Percentiles rank a stretch among this genome's conserved stretches.
Conservation (phyloP, 2,797 vertebrate genomes). For the Oreonectes daqikongensis region DNA sequence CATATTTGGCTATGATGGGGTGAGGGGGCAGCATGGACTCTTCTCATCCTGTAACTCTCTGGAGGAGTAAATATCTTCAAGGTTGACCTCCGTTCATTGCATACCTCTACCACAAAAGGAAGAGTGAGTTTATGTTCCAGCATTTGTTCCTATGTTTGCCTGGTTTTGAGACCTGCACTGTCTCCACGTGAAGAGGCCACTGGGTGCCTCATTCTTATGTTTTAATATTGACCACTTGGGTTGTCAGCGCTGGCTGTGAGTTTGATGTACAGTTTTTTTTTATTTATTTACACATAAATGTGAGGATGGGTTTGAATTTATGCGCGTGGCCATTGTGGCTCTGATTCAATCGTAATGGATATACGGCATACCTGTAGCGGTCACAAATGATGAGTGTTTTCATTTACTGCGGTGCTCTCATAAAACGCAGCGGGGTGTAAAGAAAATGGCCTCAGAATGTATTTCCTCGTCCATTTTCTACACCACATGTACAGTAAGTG, state of each 20-base stretch:
- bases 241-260: no score
- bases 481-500: constrained; percentile 36
- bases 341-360: constrained; percentile 28
- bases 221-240: no score
- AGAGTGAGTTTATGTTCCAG: constrained; percentile 30
- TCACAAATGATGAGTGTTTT: constrained; percentile 24
- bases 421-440: constrained; percentile 16
- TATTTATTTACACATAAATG: no score
- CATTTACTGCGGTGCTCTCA: neutral
- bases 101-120: constrained; percentile 64
- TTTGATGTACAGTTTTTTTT: no score
- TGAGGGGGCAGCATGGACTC: constrained; percentile 38
- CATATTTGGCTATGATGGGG: constrained; percentile 50
- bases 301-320: no score
- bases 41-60: constrained; percentile 24
- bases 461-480: constrained; percentile 10
- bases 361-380: neutral
- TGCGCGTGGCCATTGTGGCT: no score
- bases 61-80: constrained; percentile 34
- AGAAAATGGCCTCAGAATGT: constrained; percentile 16
- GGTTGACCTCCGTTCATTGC: constrained; percentile 25
- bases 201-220: no score
- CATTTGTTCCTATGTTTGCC: constrained; percentile 23
- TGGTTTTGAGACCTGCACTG: constrained; percentile 38
- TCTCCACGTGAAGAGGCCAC: constrained; percentile 27